These are phyloP conservation scores for Avahi laniger DNA, from an alignment of 2,797 vertebrate genomes.

Conservation along the genomic window DNA sequence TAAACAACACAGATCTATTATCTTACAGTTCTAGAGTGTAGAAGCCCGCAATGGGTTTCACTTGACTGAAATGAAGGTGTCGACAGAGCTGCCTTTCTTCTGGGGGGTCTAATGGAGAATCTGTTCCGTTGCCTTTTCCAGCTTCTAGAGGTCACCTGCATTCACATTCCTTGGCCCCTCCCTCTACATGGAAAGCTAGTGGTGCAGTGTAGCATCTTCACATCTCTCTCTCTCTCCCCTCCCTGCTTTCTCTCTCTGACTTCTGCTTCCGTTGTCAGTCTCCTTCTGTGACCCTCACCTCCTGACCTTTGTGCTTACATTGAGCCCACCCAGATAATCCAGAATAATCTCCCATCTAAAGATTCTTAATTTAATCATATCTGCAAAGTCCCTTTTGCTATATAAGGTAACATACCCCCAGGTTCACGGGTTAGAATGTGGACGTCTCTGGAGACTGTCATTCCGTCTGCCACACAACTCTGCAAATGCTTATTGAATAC, in stretches of 20 bases:
- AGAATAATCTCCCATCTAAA: neutral
- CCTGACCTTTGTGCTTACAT: neutral
- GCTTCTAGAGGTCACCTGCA: neutral
- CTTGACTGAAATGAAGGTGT: neutral
- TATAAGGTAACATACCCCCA: neutral
- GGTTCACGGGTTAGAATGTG: neutral
- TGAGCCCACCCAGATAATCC: neutral
- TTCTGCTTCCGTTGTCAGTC: neutral
- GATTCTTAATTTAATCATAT: neutral
- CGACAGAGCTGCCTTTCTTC: neutral
- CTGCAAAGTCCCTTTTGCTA: neutral
- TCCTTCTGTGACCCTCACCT: neutral
- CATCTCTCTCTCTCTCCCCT: neutral
- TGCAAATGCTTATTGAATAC: neutral
- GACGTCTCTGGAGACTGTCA: neutral
- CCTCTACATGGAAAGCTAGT: neutral
- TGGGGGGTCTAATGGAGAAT: neutral
- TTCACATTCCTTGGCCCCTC: neutral
- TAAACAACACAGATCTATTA: neutral
- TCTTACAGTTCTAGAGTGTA: neutral
- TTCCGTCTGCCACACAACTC: neutral
- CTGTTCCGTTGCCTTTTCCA: neutral
- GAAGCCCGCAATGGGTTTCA: neutral
- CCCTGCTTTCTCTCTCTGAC: neutral
- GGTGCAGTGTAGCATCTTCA: neutral